These are phyloP conservation scores for Drosophila dunni DNA, from an alignment of 1,140 invertebrate genomes.

Conservation along the genomic window DNA sequence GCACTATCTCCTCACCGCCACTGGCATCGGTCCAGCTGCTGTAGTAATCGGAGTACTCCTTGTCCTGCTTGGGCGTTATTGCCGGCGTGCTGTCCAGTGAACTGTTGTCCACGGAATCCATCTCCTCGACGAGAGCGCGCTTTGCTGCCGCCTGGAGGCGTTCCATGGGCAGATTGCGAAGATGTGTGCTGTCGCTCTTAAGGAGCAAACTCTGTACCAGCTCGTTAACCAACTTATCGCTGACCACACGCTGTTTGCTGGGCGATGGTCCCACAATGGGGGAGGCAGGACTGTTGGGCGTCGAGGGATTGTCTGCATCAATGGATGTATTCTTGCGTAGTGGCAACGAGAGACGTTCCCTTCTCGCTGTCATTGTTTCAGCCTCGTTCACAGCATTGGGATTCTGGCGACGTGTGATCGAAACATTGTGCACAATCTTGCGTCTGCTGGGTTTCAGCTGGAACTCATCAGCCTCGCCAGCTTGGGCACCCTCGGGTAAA, in stretches of 20 bases:
- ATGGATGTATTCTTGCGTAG: slow-evolving; percentile 82
- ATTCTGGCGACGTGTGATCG: slow-evolving; percentile 77
- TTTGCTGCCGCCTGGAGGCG: slow-evolving; percentile 86
- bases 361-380: slow-evolving; percentile 71
- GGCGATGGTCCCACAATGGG: slow-evolving; percentile 78
- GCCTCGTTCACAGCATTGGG: slow-evolving; percentile 70
- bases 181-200: slow-evolving; percentile 85
- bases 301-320: slow-evolving; percentile 85
- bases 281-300: slow-evolving; percentile 86
- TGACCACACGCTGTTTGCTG: slow-evolving; percentile 76
- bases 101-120: slow-evolving; percentile 82
- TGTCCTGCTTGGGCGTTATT: slow-evolving; percentile 84
- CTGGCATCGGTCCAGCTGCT: slow-evolving; percentile 86
- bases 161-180: slow-evolving; percentile 86
- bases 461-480: slow-evolving; percentile 67
- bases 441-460: slow-evolving; percentile 73
- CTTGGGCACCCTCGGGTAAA: slow-evolving; percentile 82
- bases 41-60: slow-evolving; percentile 87
- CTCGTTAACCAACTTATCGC: slow-evolving; percentile 86
- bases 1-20: slow-evolving; percentile 84
- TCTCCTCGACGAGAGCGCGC: slow-evolving; percentile 85
- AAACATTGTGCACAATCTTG: slow-evolving; percentile 81
- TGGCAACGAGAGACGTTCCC: slow-evolving; percentile 84
- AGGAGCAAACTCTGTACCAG: slow-evolving; percentile 86
- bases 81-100: slow-evolving; percentile 84